Evolutionary conservation across 2,888 invertebrate genomes (phyloP).

Genomic region (Synanthedon vespiformis): DNA sequence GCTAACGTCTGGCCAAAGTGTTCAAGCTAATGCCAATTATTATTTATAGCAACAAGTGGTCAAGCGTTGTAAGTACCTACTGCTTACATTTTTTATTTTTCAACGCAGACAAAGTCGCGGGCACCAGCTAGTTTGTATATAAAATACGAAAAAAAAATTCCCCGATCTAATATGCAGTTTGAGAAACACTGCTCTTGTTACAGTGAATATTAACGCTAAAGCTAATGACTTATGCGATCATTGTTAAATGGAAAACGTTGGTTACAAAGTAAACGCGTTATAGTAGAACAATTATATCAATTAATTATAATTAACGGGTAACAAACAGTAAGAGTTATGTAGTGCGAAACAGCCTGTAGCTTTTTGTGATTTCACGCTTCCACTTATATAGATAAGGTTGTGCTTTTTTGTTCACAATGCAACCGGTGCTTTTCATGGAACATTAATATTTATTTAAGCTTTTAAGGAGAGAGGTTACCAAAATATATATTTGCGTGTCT

Average conservation of each 20-base stretch:
- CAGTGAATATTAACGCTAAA: not conserved
- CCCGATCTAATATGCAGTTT: not conserved
- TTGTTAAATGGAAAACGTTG: not conserved
- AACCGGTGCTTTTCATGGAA: not conserved
- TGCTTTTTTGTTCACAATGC: not conserved
- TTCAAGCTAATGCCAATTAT: too few relatives aligned
- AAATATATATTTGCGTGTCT: too few relatives aligned
- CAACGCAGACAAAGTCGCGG: too few relatives aligned
- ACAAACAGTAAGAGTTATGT: conserved; percentile 13
- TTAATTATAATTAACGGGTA: conserved; percentile 28
- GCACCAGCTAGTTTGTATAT: too few relatives aligned
- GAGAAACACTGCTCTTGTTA: not conserved
- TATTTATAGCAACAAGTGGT: too few relatives aligned
- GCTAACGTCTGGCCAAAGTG: too few relatives aligned
- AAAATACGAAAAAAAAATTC: too few relatives aligned
- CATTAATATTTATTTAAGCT: not conserved
- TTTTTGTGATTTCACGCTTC: conserved; percentile 2
- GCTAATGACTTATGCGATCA: not conserved
- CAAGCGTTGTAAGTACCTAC: too few relatives aligned
- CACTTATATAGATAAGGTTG: not conserved
- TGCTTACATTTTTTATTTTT: too few relatives aligned
- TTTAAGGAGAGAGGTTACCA: not conserved
- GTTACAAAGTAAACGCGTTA: conserved; percentile 1
- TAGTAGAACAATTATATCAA: conserved; percentile 28
- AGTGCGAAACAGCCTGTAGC: conserved; percentile 14